These are phyloP conservation scores for Copsychus sechellarum DNA, from an alignment of 2,113 vertebrate species.

Conservation along the genomic window DNA sequence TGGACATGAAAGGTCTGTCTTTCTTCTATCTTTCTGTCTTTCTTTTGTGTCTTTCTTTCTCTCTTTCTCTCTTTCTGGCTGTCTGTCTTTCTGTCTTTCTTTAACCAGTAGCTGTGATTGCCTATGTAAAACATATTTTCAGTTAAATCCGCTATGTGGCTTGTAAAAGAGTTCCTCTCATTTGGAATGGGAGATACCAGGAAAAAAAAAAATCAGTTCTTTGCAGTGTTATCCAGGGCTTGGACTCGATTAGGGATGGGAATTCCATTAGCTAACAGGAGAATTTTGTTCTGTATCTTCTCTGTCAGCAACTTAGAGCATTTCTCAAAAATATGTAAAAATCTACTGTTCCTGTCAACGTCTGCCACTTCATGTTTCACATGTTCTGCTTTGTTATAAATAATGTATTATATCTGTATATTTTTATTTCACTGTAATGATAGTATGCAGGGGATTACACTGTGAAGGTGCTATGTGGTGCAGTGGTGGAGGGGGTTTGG, in stretches of 20 bases:
- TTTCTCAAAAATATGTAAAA: neutral
- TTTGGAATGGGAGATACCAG: neutral
- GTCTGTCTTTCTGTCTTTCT: neutral
- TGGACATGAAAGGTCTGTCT: accelerated
- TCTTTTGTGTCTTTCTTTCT: neutral
- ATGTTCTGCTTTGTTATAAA: neutral
- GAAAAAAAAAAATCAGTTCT: neutral
- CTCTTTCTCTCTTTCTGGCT: too few relatives aligned
- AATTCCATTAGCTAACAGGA: neutral
- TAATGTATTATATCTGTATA: neutral
- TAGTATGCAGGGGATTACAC: neutral
- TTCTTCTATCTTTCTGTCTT: neutral
- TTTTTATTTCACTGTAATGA: neutral
- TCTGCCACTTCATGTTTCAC: neutral
- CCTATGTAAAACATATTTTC: accelerated
- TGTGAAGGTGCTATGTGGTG: neutral
- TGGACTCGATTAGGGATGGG: neutral
- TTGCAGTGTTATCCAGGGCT: neutral
- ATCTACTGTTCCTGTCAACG: neutral
- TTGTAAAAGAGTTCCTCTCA: neutral
- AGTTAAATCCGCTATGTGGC: neutral
- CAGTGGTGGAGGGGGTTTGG: neutral
- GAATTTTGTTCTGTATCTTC: conserved; percentile 15
- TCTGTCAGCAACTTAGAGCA: neutral
- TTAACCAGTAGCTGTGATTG: accelerated